A percentile compares a stretch with the other conserved stretches of the same genome.
These are phyloP conservation scores for Mystacides longicornis DNA, from an alignment of 2,888 invertebrate genomes.

Conservation along the genomic window DNA sequence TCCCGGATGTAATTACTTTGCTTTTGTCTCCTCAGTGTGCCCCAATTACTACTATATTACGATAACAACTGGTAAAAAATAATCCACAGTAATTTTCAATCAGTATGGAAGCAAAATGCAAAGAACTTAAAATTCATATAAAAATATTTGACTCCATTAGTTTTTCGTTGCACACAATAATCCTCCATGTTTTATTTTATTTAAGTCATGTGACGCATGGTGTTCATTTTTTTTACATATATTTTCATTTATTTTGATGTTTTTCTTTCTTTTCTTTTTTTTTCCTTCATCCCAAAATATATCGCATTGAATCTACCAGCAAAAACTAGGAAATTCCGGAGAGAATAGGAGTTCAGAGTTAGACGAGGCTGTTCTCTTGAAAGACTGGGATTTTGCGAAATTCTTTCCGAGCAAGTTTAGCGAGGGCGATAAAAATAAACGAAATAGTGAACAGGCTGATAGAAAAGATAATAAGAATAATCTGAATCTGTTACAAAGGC, in stretches of 20 bases:
- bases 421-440: constrained; percentile 27
- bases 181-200: constrained; percentile 5
- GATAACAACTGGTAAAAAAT: no score
- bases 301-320: not conserved
- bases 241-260: constrained; percentile 29
- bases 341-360: constrained; percentile 47
- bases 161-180: no score
- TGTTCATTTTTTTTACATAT: constrained; percentile 27
- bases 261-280: constrained; percentile 24
- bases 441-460: constrained; percentile 34
- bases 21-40: no score
- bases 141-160: no score
- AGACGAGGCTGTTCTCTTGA: constrained; percentile 72
- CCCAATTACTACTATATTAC: no score
- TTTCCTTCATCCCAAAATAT: constrained; percentile 5
- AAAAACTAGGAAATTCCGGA: constrained; percentile 27
- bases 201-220: constrained; percentile 15
- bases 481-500: constrained; percentile 40
- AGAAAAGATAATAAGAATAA: constrained; percentile 42
- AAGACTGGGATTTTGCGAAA: constrained; percentile 82
- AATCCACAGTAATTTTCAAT: no score
- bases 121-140: no score
- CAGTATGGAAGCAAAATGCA: no score
- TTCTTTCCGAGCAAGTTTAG: constrained; percentile 60
- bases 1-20: no score